phyloP scores from a whole-genome alignment of 2,113 vertebrate species.

The Carassius carassius region DNA sequence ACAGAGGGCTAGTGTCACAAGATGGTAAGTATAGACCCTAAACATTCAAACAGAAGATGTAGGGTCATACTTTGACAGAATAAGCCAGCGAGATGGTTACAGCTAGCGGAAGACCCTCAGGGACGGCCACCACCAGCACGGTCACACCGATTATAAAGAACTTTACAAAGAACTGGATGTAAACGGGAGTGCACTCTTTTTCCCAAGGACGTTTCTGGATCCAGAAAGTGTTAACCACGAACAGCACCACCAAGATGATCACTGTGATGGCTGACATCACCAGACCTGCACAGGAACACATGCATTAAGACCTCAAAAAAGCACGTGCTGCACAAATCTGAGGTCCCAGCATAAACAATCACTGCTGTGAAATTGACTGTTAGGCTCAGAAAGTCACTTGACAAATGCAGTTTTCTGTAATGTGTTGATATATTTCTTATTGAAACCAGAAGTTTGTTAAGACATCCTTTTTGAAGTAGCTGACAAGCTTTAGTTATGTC shows the following conservation, averaged over 20 bases:
- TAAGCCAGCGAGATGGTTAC: constrained; percentile 98
- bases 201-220: constrained; percentile 89
- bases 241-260: constrained; percentile 94
- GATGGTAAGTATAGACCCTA: background rate
- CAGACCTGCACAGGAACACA: constrained; percentile 77
- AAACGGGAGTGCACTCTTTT: constrained; percentile 92
- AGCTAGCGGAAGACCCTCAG: constrained; percentile 96
- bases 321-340: background rate
- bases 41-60: background rate
- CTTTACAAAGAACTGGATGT: constrained; percentile 98
- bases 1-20: constrained; percentile 15
- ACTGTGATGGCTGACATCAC: constrained; percentile 98
- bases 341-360: background rate
- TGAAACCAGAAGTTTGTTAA: background rate
- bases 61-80: constrained; percentile 91
- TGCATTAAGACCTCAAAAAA: constrained; percentile 3
- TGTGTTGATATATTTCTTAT: background rate
- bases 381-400: background rate
- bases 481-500: background rate
- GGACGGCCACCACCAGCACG: constrained; percentile 95
- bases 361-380: background rate
- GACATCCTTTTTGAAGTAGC: background rate
- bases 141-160: constrained; percentile 99
- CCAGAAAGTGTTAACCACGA: constrained; percentile 96
- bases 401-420: background rate